Evolutionary conservation across 1,140 invertebrate genomes (phyloP).

Genomic region (Apis mellifera): DNA sequence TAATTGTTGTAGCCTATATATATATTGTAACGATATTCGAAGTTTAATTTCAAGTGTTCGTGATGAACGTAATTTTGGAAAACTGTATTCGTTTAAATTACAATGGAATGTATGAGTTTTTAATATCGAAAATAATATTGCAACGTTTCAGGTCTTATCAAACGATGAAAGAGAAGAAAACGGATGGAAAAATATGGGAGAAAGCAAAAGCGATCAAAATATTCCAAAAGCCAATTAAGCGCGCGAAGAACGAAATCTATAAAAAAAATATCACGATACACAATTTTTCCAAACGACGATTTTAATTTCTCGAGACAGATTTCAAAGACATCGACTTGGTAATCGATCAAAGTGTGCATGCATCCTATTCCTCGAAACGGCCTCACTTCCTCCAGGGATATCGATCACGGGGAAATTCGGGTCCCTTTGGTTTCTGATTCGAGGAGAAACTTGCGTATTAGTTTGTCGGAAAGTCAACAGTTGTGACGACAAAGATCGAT

Average conservation of each 20-base stretch:
- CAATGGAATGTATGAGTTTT: no score
- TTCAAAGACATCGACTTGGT: conserved; percentile 22
- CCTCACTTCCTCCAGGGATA: not conserved
- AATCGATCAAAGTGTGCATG: conserved; percentile 27
- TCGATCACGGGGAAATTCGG: conserved; percentile 17
- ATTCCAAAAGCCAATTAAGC: not conserved
- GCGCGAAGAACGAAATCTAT: not conserved
- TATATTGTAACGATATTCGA: no score
- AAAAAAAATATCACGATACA: not conserved
- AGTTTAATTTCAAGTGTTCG: no score
- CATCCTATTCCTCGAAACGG: not conserved
- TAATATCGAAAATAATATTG: no score
- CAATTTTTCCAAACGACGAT: not conserved
- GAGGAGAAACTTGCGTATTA: not conserved
- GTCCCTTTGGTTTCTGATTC: not conserved
- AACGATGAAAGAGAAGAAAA: no score
- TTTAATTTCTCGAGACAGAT: not conserved
- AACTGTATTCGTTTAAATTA: no score
- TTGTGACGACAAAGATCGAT: conserved; percentile 2
- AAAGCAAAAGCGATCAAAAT: not conserved
- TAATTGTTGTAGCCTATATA: no score
- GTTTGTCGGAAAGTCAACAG: conserved; percentile 14
- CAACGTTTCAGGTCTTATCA: no score
- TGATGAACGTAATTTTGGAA: no score
- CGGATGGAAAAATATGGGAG: no score